A percentile compares a stretch with the other conserved stretches of the same genome.
phyloP scores from a whole-genome alignment of 2,888 invertebrate genomes.

The Caenorhabditis sulstoni region DNA sequence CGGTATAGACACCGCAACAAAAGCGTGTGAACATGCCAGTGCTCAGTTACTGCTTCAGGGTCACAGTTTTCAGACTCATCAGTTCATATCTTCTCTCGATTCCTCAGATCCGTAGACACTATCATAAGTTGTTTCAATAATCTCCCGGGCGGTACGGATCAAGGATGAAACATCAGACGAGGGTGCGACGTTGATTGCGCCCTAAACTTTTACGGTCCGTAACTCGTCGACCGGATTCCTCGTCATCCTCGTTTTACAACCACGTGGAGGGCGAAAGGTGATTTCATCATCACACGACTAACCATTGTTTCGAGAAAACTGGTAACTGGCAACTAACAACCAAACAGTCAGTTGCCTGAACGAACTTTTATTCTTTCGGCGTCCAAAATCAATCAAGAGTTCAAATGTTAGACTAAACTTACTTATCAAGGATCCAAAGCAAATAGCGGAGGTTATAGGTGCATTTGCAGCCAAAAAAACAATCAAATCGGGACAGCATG shows the following conservation, averaged over 20 bases:
- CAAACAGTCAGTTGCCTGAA: conserved; percentile 2
- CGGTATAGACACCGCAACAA: too few relatives aligned
- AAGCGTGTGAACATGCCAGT: too few relatives aligned
- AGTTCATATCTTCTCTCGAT: too few relatives aligned
- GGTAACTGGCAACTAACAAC: not conserved
- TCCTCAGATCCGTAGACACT: too few relatives aligned
- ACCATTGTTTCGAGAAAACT: not conserved
- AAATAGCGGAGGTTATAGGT: not conserved
- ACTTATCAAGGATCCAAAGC: conserved; percentile 3
- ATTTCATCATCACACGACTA: conserved; percentile 33
- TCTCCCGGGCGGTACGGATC: conserved; percentile 1
- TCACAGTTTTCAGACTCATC: too few relatives aligned
- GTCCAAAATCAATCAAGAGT: not conserved
- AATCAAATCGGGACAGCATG: conserved; percentile 16
- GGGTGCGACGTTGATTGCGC: conserved; percentile 48
- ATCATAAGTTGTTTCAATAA: not conserved
- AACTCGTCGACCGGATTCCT: conserved; percentile 26
- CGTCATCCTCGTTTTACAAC: conserved; percentile 47
- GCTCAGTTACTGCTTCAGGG: too few relatives aligned
- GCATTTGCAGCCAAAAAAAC: conserved; percentile 10
- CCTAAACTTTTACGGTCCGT: conserved; percentile 49
- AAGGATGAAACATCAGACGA: conserved; percentile 26
- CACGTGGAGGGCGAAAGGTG: conserved; percentile 36
- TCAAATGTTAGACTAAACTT: not conserved
- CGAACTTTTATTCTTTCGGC: conserved; percentile 4